These are phyloP conservation scores for Glaucidium brasilianum DNA, from an alignment of 2,113 vertebrate species.

Conservation along the genomic window DNA sequence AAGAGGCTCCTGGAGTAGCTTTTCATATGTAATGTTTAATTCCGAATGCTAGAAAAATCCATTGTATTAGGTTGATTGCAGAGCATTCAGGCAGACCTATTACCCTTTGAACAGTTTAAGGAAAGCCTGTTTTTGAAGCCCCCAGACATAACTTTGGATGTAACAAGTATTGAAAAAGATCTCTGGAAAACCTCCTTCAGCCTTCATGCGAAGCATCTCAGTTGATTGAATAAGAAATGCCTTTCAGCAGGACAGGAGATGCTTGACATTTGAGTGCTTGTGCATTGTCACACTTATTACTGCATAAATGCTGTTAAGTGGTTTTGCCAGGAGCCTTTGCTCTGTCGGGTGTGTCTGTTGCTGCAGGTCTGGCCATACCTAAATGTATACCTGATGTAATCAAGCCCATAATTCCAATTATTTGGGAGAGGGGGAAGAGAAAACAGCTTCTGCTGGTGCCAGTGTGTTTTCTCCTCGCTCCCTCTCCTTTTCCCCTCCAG, in stretches of 20 bases:
- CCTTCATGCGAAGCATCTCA: neutral
- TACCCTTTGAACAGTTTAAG: neutral
- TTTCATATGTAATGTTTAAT: neutral
- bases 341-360: neutral
- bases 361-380: neutral
- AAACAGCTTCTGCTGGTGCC: neutral
- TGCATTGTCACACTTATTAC: neutral
- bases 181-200: neutral
- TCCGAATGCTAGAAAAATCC: neutral
- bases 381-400: neutral
- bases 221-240: neutral
- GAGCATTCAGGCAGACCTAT: neutral
- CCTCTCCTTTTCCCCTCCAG: neutral
- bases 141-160: neutral
- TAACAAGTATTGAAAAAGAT: neutral
- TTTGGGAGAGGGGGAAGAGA: neutral
- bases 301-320: neutral
- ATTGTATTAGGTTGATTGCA: too few species aligned
- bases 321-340: neutral
- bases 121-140: neutral
- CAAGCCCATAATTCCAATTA: neutral
- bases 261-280: neutral
- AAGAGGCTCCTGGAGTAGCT: neutral
- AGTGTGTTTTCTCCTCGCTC: neutral
- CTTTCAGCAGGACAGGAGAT: rapidly evolving